Evolutionary conservation across 2,797 vertebrate genomes (phyloP).

Genomic region (Sebastolobus altivelis): DNA sequence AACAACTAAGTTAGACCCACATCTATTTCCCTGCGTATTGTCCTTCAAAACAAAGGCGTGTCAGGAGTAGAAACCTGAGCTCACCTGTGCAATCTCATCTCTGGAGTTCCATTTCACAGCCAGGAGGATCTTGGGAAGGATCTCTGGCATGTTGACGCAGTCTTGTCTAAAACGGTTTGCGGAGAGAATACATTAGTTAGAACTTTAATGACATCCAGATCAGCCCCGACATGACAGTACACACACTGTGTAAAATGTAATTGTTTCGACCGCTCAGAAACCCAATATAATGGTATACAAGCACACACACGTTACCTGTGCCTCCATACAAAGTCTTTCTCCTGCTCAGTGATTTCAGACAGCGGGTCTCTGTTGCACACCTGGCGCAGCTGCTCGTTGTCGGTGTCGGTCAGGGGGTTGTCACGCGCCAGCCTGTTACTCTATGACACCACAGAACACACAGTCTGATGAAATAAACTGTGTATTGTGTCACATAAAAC

Average conservation of each 20-base stretch:
- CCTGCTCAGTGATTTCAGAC: constrained; percentile 99
- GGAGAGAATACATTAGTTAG: neutral
- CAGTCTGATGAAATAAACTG: neutral
- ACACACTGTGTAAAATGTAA: constrained; percentile 4
- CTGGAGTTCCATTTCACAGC: constrained; percentile 99
- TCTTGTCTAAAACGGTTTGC: constrained; percentile 87
- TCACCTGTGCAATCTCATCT: constrained; percentile 98
- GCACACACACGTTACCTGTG: constrained; percentile 88
- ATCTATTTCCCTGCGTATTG: neutral
- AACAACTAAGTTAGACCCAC: neutral
- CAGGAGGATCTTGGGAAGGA: constrained; percentile 96
- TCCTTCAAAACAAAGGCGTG: constrained; percentile 30
- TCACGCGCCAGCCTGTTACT: constrained; percentile 96
- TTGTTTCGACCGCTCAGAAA: neutral
- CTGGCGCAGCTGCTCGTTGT: constrained; percentile 96
- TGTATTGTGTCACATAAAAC: neutral
- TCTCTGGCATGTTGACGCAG: constrained; percentile 94
- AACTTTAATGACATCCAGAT: neutral
- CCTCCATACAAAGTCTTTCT: constrained; percentile 99
- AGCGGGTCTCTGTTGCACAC: constrained; percentile 95
- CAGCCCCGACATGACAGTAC: neutral
- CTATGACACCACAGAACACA: constrained; percentile 71
- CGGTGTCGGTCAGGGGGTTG: constrained; percentile 93
- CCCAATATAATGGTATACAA: neutral
- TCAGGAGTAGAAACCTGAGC: constrained; percentile 45